Evolutionary conservation across 2,797 vertebrate genomes (phyloP).

Genomic region (Tarsius wallacei): DNA sequence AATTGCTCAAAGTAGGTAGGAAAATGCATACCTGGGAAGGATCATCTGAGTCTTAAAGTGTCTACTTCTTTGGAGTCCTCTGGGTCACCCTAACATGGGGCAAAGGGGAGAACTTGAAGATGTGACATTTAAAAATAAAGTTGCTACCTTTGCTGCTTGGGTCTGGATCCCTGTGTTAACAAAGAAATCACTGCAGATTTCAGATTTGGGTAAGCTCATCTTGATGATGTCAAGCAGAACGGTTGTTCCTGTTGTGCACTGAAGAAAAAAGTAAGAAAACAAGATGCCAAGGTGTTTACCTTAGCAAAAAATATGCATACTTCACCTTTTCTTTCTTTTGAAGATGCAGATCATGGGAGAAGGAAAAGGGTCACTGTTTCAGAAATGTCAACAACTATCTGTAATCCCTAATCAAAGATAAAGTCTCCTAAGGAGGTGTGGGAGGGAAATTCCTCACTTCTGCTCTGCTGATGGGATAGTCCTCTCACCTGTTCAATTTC

Average conservation of each 20-base stretch:
- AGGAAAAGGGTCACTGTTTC: neutral
- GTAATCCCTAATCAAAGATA: constrained; percentile 45
- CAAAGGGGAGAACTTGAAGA: neutral
- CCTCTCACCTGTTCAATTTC: constrained; percentile 44
- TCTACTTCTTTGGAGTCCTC: neutral
- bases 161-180: neutral
- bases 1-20: neutral
- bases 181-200: constrained; percentile 66
- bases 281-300: constrained; percentile 70
- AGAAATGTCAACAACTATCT: neutral
- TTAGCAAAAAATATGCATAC: constrained; percentile 36
- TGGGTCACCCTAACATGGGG: neutral
- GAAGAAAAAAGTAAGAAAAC: constrained; percentile 46
- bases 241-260: constrained; percentile 26
- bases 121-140: neutral
- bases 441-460: neutral
- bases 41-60: neutral
- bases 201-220: constrained; percentile 63
- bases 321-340: constrained; percentile 59
- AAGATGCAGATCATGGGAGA: constrained; percentile 39
- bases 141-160: neutral
- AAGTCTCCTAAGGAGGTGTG: neutral
- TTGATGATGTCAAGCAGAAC: constrained; percentile 32
- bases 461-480: neutral
- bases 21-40: neutral